phyloP scores from a whole-genome alignment of 2,888 invertebrate species.

The Microplitis deprimator region DNA sequence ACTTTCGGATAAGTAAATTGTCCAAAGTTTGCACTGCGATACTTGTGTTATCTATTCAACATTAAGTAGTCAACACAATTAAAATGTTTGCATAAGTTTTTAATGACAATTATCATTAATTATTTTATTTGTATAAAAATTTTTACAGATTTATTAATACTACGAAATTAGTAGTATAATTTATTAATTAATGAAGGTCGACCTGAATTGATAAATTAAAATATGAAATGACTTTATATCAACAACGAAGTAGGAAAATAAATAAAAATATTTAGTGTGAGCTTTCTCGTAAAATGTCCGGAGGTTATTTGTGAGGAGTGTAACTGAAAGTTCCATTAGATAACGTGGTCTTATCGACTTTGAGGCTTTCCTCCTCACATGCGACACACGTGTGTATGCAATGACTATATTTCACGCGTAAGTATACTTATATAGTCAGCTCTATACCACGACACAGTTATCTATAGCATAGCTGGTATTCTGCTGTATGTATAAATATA shows the following conservation, averaged over 20 bases:
- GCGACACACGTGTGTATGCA: conserved; percentile 10
- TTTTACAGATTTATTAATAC: not conserved
- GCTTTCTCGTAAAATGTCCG: not conserved
- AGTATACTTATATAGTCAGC: conserved; percentile 13
- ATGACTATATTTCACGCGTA: conserved; percentile 26
- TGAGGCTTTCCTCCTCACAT: conserved; percentile 8
- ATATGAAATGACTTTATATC: too few species aligned
- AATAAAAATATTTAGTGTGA: not conserved
- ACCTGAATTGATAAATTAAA: too few species aligned
- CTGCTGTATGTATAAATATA: conserved; percentile 4
- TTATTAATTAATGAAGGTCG: too few species aligned
- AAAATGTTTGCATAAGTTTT: not conserved
- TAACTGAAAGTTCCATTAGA: conserved; percentile 20
- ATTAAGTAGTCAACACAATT: not conserved
- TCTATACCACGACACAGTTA: conserved; percentile 24
- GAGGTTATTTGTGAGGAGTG: not conserved
- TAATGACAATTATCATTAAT: not conserved
- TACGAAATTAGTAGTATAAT: too few species aligned
- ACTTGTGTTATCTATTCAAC: not conserved
- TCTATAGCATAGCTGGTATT: conserved; percentile 1
- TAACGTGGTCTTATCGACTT: conserved; percentile 28
- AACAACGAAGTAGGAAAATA: not conserved
- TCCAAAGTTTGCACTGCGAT: not conserved
- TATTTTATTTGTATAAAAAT: not conserved
- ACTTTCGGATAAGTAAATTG: not conserved